Evolutionary conservation across 2,113 vertebrate genomes (phyloP).

Genomic region (Barnardius zonarius): DNA sequence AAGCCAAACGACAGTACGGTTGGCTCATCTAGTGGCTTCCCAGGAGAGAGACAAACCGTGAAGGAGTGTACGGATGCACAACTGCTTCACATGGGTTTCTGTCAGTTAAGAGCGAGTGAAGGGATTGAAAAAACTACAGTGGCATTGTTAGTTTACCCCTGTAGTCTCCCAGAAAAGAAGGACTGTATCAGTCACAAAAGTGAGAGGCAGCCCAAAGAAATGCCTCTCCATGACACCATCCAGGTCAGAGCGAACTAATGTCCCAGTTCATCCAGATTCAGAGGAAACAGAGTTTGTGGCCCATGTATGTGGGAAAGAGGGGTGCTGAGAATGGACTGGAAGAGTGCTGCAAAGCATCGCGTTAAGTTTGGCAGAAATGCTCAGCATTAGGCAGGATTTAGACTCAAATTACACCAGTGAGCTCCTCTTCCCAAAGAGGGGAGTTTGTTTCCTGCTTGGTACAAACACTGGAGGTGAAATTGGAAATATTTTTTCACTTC

Average conservation of each 20-base stretch:
- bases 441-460: neutral
- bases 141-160: neutral
- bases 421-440: neutral
- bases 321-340: neutral
- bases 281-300: neutral
- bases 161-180: neutral
- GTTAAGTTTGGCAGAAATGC: neutral
- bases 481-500: neutral
- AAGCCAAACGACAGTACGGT: fast-evolving
- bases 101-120: neutral
- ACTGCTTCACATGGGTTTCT: neutral
- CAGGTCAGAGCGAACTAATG: neutral
- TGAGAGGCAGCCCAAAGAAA: neutral
- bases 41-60: fast-evolving
- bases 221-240: fast-evolving
- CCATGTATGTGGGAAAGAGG: neutral
- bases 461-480: neutral
- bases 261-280: neutral
- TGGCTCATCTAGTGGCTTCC: neutral
- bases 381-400: neutral
- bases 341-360: neutral
- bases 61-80: neutral
- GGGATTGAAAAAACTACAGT: neutral
- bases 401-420: neutral
- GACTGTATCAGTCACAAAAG: neutral